Base-by-base conservation (phyloP, 2,888 invertebrate genomes). In the Isoperla grammatica region DNA sequence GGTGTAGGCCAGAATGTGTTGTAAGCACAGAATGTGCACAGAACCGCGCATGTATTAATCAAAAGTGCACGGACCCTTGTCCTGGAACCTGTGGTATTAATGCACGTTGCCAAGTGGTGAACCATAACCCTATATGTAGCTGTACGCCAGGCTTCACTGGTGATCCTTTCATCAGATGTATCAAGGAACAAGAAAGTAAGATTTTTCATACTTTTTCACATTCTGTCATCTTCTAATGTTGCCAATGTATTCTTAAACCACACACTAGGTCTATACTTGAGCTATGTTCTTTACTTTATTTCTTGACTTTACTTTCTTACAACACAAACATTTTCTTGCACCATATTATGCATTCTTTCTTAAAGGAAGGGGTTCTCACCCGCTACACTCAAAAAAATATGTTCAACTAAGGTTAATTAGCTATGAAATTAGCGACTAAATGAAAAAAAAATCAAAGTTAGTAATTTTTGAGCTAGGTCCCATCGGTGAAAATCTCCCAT, bases 51-150 rank as follows among this genome's bases (percentile, higher is more conserved):
- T 93, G 93, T 71, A 82, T 90, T 56, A 86, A 85, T 67, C 87
- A 86, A 69, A 88, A 87, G 74, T 93, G 91, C 69, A 75, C 82
- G 62, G 87, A 91, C 72, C 91, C 91, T 9, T 91, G 91, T 70
- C 85, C 86, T 17, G 87, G 88, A 64, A 85, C 87, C 12, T 92
- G 91, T 70, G 91, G 91, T 45, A 74, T 84, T 50, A 88, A 90
- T 69, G 89, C 91, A 35, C 82, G 87, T 64, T 93, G 93, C 70
- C 85, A 87, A 75, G 88, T 90, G 53, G 83, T 90, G 56, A 90
- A 90, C 68, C 93, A 93, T 71, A 89, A 89, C 72, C 90, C 92
- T 37, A 87, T 91, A 68, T 93, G 93, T 74, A 89, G 86, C 70
- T 93, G 93, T 71, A 81, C 86, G 61, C 78, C 81, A 65, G 87